Evolutionary conservation across 2,797 vertebrate species (phyloP).

Genomic region (Sebastes miniatus): DNA sequence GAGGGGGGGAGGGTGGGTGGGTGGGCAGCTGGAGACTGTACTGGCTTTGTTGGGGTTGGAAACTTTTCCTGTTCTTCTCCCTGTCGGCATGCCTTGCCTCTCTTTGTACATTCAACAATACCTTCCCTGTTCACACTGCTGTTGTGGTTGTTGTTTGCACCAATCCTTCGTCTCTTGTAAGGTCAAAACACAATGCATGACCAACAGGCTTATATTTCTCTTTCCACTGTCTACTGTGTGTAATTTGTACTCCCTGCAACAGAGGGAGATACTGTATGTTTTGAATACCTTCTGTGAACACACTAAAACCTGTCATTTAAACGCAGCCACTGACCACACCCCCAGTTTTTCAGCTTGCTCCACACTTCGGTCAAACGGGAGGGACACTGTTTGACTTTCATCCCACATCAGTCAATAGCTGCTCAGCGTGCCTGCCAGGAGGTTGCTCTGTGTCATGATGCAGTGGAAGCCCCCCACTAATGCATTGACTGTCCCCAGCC

Average conservation of each 20-base stretch:
- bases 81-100: constrained; percentile 38
- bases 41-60: constrained; percentile 70
- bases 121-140: constrained; percentile 43
- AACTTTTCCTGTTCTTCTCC: constrained; percentile 63
- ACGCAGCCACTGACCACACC: constrained; percentile 15
- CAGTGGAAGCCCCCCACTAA: constrained; percentile 33
- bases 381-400: constrained; percentile 30
- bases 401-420: constrained; percentile 39
- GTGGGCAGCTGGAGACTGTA: constrained; percentile 55
- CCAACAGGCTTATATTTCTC: not conserved
- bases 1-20: not conserved
- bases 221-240: not conserved
- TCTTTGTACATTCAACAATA: constrained; percentile 65
- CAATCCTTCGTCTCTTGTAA: not conserved
- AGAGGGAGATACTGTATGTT: not conserved
- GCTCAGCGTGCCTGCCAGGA: constrained; percentile 13
- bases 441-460: constrained; percentile 28
- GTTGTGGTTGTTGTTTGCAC: constrained; percentile 17
- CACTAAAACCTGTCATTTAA: constrained; percentile 2
- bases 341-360: constrained; percentile 19
- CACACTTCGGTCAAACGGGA: constrained; percentile 18
- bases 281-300: not conserved
- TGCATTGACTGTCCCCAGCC: constrained; percentile 51
- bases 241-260: not conserved
- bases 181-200: not conserved